Evolutionary conservation across 2,797 vertebrate species (phyloP).

Genomic region (Amazona finschi): DNA sequence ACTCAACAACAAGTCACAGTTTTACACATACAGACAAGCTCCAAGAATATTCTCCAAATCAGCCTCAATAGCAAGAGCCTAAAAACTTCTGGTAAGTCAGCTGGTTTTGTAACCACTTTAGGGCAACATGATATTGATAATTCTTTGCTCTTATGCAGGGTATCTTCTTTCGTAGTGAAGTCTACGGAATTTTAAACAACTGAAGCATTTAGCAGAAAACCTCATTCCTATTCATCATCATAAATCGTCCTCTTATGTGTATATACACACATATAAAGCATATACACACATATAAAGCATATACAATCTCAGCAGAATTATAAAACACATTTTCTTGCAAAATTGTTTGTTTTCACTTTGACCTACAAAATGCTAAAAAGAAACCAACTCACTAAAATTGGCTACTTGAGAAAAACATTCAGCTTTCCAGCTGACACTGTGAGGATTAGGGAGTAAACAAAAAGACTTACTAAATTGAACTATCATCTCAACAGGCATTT

Average conservation of each 20-base stretch:
- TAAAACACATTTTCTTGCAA: not conserved
- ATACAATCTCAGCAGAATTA: not conserved
- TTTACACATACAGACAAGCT: slow-evolving; percentile 83
- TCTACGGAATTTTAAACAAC: not conserved
- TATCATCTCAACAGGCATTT: not conserved
- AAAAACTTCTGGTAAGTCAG: not conserved
- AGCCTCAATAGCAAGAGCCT: slow-evolving; percentile 81
- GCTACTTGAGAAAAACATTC: not conserved
- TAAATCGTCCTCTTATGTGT: not conserved
- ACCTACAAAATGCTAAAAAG: not conserved
- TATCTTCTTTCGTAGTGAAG: not conserved
- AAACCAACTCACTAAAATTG: not conserved
- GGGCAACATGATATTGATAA: not conserved
- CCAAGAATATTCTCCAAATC: slow-evolving; percentile 81
- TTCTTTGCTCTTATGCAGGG: not conserved
- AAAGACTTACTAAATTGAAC: not conserved
- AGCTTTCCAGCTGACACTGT: not conserved
- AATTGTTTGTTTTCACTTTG: not conserved
- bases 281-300: not conserved
- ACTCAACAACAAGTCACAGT: slow-evolving; percentile 85
- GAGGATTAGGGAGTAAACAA: slow-evolving; percentile 9
- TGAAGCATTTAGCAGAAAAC: not conserved
- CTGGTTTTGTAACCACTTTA: not conserved
- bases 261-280: not conserved
- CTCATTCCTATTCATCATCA: not conserved